phyloP scores from a whole-genome alignment of 2,113 vertebrate species.

The Chauna torquata region DNA sequence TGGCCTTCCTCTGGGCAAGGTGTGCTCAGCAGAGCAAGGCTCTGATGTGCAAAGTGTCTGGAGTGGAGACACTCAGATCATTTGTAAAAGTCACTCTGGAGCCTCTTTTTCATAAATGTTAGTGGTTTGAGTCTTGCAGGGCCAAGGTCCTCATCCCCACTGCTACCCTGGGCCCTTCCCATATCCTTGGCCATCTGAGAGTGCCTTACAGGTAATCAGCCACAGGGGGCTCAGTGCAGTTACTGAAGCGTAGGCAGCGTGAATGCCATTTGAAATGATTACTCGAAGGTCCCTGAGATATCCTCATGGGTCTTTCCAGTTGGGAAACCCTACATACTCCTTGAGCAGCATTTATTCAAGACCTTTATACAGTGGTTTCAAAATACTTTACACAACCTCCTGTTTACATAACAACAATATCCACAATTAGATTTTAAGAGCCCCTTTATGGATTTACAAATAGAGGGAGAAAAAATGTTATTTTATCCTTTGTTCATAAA shows the following conservation, averaged over 20 bases:
- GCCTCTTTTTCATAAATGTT: background rate
- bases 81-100: background rate
- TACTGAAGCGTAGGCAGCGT: background rate
- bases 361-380: background rate
- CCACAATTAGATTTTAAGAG: background rate
- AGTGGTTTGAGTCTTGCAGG: background rate
- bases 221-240: background rate
- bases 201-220: background rate
- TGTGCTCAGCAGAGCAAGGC: background rate
- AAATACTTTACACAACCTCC: background rate
- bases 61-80: background rate
- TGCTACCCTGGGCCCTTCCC: background rate
- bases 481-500: background rate
- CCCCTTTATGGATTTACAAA: background rate
- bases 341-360: background rate
- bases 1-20: background rate
- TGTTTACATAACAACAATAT: background rate
- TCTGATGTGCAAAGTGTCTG: background rate
- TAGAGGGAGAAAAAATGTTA: background rate
- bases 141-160: background rate
- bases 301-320: accelerated
- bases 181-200: background rate
- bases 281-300: background rate
- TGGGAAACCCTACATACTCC: background rate
- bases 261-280: background rate